These are phyloP conservation scores for Chironomus striatipennis DNA, from an alignment of 1,140 invertebrate species.

Conservation along the genomic window DNA sequence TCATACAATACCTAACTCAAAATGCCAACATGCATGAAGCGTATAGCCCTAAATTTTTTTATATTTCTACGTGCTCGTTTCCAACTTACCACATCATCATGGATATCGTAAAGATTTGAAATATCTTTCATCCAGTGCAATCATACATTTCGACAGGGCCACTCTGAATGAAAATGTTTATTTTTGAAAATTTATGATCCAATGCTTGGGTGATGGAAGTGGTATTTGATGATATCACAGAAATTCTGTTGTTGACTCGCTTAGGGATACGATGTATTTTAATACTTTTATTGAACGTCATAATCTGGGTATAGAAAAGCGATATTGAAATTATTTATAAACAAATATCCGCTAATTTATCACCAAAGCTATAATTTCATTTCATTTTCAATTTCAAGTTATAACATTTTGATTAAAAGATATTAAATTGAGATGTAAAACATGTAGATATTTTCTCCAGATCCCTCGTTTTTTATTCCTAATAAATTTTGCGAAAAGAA, in stretches of 20 bases:
- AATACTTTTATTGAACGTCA: background rate
- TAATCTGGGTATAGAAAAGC: background rate
- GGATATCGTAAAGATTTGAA: background rate
- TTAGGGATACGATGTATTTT: background rate
- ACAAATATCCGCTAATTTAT: too few species aligned
- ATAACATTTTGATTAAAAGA: too few species aligned
- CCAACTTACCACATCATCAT: background rate
- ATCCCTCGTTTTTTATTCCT: too few species aligned
- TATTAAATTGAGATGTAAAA: too few species aligned
- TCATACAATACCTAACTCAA: too few species aligned
- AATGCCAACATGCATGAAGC: too few species aligned
- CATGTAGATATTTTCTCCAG: too few species aligned
- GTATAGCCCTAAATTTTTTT: too few species aligned
- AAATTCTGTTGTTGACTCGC: too few species aligned
- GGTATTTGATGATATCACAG: background rate
- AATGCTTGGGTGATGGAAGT: background rate
- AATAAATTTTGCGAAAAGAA: too few species aligned
- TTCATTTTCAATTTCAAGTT: too few species aligned
- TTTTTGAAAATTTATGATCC: background rate
- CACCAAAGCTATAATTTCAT: too few species aligned
- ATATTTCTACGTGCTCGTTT: background rate
- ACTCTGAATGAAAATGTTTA: slow-evolving; percentile 14
- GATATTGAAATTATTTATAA: background rate
- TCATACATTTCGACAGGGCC: background rate
- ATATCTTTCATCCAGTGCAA: slow-evolving; percentile 3